These are phyloP conservation scores for Caenorhabditis doughertyi DNA, from an alignment of 2,888 invertebrate species.

Conservation along the genomic window DNA sequence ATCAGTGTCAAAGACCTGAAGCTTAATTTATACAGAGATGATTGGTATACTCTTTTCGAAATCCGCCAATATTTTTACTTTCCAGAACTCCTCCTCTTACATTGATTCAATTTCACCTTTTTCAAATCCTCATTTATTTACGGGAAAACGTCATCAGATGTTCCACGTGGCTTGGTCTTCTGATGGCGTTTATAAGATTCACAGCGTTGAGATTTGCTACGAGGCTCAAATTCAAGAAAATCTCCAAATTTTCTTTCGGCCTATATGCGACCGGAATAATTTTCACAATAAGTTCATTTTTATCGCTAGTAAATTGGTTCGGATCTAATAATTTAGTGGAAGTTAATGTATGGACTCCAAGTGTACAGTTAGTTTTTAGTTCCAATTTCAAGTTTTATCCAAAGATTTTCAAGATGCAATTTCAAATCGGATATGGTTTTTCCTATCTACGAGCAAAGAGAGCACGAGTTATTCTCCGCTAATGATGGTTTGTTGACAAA, in stretches of 20 bases:
- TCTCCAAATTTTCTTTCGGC: too few relatives aligned
- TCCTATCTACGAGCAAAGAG: background rate
- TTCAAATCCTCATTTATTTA: background rate
- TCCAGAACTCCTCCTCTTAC: conserved; percentile 2
- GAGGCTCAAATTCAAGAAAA: background rate
- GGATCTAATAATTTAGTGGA: background rate
- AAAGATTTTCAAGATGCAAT: background rate
- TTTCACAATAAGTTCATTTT: background rate
- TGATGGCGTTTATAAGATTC: conserved; percentile 22
- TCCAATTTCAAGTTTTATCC: background rate
- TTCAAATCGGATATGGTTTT: background rate
- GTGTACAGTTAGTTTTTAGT: background rate
- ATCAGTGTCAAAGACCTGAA: background rate
- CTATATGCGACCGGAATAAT: too few relatives aligned
- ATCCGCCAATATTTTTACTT: background rate
- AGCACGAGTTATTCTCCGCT: background rate
- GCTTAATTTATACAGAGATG: background rate
- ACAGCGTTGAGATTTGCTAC: background rate
- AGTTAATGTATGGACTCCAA: background rate
- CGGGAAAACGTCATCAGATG: conserved; percentile 11
- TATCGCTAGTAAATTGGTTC: background rate
- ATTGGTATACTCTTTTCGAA: background rate
- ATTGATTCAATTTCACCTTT: background rate
- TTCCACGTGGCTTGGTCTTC: conserved; percentile 23
- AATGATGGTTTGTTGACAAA: background rate